These are phyloP conservation scores for Phalera bucephala DNA, from an alignment of 2,888 invertebrate species.

Conservation along the genomic window DNA sequence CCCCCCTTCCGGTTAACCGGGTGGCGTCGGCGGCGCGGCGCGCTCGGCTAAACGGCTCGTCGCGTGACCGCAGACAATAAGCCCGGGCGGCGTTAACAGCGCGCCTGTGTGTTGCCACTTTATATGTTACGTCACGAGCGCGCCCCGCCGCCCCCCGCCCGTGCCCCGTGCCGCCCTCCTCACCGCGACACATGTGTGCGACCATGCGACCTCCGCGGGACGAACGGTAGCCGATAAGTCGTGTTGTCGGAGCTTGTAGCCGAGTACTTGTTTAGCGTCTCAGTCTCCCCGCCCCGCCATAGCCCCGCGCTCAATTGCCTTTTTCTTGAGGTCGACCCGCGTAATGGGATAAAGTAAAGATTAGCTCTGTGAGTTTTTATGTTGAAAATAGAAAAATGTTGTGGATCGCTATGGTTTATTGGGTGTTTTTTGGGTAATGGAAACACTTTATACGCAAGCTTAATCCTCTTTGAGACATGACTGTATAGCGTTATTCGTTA, in stretches of 20 bases:
- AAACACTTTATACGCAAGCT: neutral
- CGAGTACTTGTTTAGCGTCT: slow-evolving; percentile 61
- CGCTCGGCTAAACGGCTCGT: slow-evolving; percentile 83
- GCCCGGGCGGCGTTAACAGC: slow-evolving; percentile 81
- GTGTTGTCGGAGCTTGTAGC: slow-evolving; percentile 62
- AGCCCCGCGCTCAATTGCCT: slow-evolving; percentile 69
- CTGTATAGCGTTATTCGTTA: too few species aligned
- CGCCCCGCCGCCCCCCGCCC: slow-evolving; percentile 28
- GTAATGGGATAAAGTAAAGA: slow-evolving; percentile 77
- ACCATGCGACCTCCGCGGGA: slow-evolving; percentile 10
- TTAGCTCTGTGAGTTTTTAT: slow-evolving; percentile 70
- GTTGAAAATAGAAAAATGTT: slow-evolving; percentile 61
- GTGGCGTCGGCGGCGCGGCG: slow-evolving; percentile 71
- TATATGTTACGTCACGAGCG: slow-evolving; percentile 70
- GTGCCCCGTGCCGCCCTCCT: slow-evolving; percentile 26
- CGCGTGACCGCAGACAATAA: slow-evolving; percentile 84
- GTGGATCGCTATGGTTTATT: slow-evolving; percentile 45
- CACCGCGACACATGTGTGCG: slow-evolving; percentile 25
- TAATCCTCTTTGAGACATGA: neutral
- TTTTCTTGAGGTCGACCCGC: slow-evolving; percentile 73
- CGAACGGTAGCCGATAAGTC: slow-evolving; percentile 55
- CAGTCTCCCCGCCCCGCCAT: slow-evolving; percentile 39
- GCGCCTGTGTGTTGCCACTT: slow-evolving; percentile 82
- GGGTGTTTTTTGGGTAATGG: slow-evolving; percentile 31
- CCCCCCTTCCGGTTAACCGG: slow-evolving; percentile 83